phyloP scores from a whole-genome alignment of 1,140 invertebrate species.

The Copidosoma floridanum region DNA sequence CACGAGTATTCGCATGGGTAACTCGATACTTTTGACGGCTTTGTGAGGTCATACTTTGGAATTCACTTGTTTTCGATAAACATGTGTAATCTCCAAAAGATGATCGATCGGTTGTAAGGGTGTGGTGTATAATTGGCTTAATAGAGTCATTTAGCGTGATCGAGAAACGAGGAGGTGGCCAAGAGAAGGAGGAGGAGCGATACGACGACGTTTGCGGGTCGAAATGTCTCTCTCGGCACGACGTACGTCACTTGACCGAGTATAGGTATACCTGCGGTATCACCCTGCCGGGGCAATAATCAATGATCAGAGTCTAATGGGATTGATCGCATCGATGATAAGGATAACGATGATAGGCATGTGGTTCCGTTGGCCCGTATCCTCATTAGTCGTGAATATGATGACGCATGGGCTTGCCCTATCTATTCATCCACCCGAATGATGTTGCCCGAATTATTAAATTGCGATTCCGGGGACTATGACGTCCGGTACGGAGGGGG shows the following conservation, averaged over 20 bases:
- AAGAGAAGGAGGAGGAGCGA: no score
- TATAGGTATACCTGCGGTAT: neutral
- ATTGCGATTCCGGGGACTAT: conserved; percentile 20
- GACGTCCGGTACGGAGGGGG: no score
- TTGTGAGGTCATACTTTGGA: no score
- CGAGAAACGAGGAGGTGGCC: no score
- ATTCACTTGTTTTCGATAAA: no score
- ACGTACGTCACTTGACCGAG: conserved; percentile 2
- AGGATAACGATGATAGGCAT: no score
- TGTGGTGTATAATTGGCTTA: no score
- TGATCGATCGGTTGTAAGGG: no score
- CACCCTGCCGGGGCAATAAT: conserved; percentile 45
- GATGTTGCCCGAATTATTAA: conserved; percentile 41
- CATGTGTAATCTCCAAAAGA: no score
- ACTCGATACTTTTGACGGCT: no score
- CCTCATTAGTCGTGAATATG: conserved; percentile 43
- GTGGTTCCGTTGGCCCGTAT: conserved; percentile 31
- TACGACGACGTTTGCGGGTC: conserved; percentile 11
- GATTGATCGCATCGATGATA: conserved; percentile 56
- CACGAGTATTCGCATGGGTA: neutral
- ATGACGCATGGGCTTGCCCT: conserved; percentile 43
- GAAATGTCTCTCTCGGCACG: conserved; percentile 20
- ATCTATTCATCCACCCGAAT: conserved; percentile 35
- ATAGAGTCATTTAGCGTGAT: no score
- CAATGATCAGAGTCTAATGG: conserved; percentile 58